phyloP scores from a whole-genome alignment of 2,113 vertebrate species.

The Varanus salvator region DNA sequence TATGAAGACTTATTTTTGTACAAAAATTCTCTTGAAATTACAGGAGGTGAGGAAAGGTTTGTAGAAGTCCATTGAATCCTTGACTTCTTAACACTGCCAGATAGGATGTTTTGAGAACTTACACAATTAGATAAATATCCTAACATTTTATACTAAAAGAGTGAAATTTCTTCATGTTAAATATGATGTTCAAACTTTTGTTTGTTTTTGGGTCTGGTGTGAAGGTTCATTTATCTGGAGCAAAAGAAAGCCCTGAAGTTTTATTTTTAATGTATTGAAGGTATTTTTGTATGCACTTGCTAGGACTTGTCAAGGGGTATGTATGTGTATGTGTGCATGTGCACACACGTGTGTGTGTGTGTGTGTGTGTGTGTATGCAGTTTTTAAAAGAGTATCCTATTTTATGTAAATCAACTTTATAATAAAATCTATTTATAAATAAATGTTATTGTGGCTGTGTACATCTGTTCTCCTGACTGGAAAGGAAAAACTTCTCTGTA shows the following conservation, averaged over 20 bases:
- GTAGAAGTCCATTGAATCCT: slow-evolving; percentile 52
- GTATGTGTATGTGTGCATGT: no score
- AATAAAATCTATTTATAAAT: slow-evolving; percentile 95
- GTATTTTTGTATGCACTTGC: slow-evolving; percentile 85
- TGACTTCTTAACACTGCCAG: slow-evolving; percentile 74
- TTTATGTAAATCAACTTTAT: slow-evolving; percentile 93
- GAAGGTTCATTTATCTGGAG: slow-evolving; percentile 69
- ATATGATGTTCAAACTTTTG: slow-evolving; percentile 50
- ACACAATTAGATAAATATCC: slow-evolving; percentile 54
- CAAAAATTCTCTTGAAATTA: slow-evolving; percentile 63
- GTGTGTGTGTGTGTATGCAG: slow-evolving; percentile 57
- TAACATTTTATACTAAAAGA: slow-evolving; percentile 78
- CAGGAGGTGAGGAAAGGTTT: slow-evolving; percentile 67
- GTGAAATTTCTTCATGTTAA: slow-evolving; percentile 52
- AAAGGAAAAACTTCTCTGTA: background rate
- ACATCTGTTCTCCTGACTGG: background rate
- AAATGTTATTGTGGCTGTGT: background rate
- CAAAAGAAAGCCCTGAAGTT: slow-evolving; percentile 68
- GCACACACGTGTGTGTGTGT: slow-evolving; percentile 50
- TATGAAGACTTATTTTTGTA: slow-evolving; percentile 91
- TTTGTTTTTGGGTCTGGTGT: slow-evolving; percentile 62
- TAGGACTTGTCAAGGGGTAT: slow-evolving; percentile 78
- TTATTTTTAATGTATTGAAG: slow-evolving; percentile 80
- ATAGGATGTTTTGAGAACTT: slow-evolving; percentile 60
- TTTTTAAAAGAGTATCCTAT: slow-evolving; percentile 88